These are phyloP conservation scores for Cyrtorhinus lividipennis DNA, from an alignment of 1,140 invertebrate species.

Conservation along the genomic window DNA sequence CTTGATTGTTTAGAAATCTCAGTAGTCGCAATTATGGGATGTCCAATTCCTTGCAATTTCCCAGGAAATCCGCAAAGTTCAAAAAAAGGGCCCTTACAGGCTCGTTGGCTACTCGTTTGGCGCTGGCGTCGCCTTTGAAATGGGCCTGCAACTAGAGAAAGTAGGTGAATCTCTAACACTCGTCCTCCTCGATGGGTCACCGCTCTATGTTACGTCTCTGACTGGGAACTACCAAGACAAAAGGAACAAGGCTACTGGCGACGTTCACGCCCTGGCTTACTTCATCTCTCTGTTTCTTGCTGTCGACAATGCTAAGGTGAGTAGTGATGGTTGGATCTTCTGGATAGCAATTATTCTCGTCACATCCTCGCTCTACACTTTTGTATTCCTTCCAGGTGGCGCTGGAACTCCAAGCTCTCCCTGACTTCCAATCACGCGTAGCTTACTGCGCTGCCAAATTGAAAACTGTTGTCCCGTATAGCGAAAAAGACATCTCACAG, in stretches of 20 bases:
- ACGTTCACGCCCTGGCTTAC: slow-evolving; percentile 58
- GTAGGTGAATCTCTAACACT: slow-evolving; percentile 44
- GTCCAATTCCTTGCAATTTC: too few species aligned
- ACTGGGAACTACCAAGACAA: slow-evolving; percentile 45
- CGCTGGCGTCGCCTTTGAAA: too few species aligned
- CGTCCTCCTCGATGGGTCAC: slow-evolving; percentile 83
- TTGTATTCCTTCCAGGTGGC: slow-evolving; percentile 39
- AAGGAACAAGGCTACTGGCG: slow-evolving; percentile 36
- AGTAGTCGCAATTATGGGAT: too few species aligned
- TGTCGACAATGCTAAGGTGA: slow-evolving; percentile 55
- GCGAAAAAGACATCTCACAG: not conserved
- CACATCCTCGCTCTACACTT: too few species aligned
- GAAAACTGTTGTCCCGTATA: slow-evolving; percentile 39
- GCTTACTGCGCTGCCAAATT: slow-evolving; percentile 40
- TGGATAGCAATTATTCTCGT: too few species aligned
- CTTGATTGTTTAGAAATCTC: too few species aligned
- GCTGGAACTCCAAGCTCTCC: slow-evolving; percentile 37
- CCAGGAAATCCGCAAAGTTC: slow-evolving; percentile 54
- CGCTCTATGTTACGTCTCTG: slow-evolving; percentile 70
- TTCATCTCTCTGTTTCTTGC: slow-evolving; percentile 69
- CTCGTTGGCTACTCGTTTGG: too few species aligned
- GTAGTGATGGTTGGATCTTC: too few species aligned
- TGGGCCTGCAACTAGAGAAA: slow-evolving; percentile 61
- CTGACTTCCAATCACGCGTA: slow-evolving; percentile 38
- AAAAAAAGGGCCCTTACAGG: too few species aligned